A percentile compares a stretch with the other conserved stretches of the same genome.
phyloP scores from a whole-genome alignment of 2,797 vertebrate genomes.

The Tiaroga cobitis region DNA sequence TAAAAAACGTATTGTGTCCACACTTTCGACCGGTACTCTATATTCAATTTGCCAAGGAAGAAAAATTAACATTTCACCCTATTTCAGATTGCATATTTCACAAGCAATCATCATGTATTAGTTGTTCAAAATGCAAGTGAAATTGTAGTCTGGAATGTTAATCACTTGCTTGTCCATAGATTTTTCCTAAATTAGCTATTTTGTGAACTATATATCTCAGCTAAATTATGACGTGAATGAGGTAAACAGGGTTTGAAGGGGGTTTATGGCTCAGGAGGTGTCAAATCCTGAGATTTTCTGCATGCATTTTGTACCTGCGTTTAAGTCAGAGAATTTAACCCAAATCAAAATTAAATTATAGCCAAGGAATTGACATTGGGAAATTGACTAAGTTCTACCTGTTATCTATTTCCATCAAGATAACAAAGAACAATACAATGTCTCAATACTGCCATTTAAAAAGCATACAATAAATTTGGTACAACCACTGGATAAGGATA shows the following conservation, averaged over 20 bases:
- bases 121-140: constrained; percentile 52
- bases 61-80: not conserved
- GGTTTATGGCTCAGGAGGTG: not conserved
- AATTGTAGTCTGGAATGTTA: constrained; percentile 50
- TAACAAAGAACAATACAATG: not conserved
- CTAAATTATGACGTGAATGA: not conserved
- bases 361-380: not conserved
- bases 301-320: not conserved
- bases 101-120: constrained; percentile 52
- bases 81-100: constrained; percentile 46
- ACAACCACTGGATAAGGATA: constrained; percentile 11
- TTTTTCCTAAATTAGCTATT: constrained; percentile 46
- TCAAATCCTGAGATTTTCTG: not conserved
- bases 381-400: not conserved
- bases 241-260: not conserved
- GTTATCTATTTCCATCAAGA: not conserved
- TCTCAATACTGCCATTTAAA: not conserved
- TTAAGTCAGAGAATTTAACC: not conserved
- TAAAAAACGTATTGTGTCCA: too few relatives aligned
- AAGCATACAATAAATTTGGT: constrained; percentile 9
- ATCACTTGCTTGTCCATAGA: constrained; percentile 39
- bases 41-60: too few relatives aligned
- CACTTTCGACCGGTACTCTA: too few relatives aligned
- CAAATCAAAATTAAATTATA: not conserved
- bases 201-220: constrained; percentile 45